Conservation (phyloP, 2,888 invertebrate genomes). For the Laspeyria flexula region DNA sequence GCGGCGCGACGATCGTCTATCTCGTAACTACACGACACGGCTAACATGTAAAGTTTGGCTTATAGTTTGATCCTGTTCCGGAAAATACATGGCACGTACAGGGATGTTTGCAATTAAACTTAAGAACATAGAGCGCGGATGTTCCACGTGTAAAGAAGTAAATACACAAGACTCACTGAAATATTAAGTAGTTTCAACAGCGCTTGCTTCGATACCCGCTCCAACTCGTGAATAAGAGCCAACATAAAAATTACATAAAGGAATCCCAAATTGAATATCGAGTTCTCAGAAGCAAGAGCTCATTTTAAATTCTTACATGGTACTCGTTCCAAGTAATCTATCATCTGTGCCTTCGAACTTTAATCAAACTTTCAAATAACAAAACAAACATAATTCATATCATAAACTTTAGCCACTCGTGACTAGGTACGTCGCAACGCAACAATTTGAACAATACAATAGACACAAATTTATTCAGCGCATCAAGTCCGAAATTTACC, state of each 20-base stretch:
- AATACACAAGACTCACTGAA: conserved; percentile 29
- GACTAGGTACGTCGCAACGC: too few species aligned
- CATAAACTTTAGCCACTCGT: not conserved
- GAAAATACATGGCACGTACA: conserved; percentile 11
- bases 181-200: conserved; percentile 35
- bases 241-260: conserved; percentile 6
- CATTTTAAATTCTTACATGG: not conserved
- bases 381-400: not conserved
- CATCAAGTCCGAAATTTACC: not conserved
- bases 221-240: conserved; percentile 15
- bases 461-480: not conserved
- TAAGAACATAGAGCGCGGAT: conserved; percentile 12
- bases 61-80: conserved; percentile 25
- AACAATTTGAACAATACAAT: not conserved
- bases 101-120: conserved; percentile 28
- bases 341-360: not conserved
- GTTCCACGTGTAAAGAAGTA: conserved; percentile 17
- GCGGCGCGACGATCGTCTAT: conserved; percentile 8
- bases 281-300: conserved; percentile 4
- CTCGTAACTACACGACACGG: conserved; percentile 10
- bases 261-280: conserved; percentile 9
- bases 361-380: not conserved
- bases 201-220: conserved; percentile 21
- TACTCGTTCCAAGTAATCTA: conserved; percentile 1
- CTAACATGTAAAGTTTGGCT: conserved; percentile 15